A percentile compares a stretch with the other conserved stretches of the same genome.
Conservation (phyloP, 2,113 vertebrate genomes). For the Monarcha castaneiventris region DNA sequence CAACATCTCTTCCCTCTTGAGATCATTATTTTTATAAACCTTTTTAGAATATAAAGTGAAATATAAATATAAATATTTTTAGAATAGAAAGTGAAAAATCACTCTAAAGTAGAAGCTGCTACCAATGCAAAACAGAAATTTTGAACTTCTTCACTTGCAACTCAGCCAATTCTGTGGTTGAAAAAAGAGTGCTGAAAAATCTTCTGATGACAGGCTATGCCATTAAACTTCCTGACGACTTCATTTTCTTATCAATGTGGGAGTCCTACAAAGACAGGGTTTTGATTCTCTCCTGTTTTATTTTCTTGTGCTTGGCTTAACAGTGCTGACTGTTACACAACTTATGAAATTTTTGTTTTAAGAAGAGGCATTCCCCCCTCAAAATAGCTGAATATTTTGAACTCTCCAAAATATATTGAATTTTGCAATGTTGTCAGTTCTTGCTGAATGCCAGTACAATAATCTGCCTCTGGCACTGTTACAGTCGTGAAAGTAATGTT, state of each 20-base stretch:
- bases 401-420: background rate
- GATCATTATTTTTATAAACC: background rate
- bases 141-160: background rate
- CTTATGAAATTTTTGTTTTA: background rate
- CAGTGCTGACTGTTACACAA: background rate
- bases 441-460: background rate
- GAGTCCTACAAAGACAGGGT: background rate
- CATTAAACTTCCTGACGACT: background rate
- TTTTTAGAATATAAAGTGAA: background rate
- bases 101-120: background rate
- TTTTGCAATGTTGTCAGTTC: background rate
- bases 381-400: background rate
- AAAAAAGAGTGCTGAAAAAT: background rate
- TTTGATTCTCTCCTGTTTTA: background rate
- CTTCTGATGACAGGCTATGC: background rate
- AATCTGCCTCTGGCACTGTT: background rate
- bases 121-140: background rate
- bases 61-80: background rate
- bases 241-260: background rate
- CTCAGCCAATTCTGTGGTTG: background rate
- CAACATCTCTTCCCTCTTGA: background rate
- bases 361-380: background rate
- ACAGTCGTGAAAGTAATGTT: background rate
- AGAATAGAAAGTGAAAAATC: background rate
- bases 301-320: background rate